These are phyloP conservation scores for Dromiciops gliroides DNA, from an alignment of 2,113 vertebrate genomes.

Conservation along the genomic window DNA sequence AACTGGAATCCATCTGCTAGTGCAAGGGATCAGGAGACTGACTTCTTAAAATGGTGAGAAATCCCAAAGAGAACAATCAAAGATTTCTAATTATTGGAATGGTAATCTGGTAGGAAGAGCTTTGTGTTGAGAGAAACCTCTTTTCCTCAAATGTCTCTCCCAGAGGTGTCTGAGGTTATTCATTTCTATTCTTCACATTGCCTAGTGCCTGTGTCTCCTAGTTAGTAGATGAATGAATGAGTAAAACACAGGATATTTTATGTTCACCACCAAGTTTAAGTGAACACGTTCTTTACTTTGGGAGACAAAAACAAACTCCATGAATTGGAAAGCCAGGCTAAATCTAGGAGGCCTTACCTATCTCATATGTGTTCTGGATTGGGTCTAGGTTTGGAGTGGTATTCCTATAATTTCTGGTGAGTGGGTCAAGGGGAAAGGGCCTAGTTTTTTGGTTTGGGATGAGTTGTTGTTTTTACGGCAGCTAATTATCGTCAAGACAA, in stretches of 20 bases:
- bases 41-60: slow-evolving; percentile 63
- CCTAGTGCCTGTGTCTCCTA: neutral
- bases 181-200: neutral
- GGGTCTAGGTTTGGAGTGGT: neutral
- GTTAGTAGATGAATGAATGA: neutral
- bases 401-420: neutral
- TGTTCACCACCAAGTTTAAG: neutral
- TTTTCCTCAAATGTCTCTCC: neutral
- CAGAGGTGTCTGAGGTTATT: neutral
- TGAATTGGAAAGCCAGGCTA: neutral
- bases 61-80: slow-evolving; percentile 48
- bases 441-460: neutral
- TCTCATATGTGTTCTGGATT: neutral
- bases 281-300: neutral
- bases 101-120: slow-evolving; percentile 37
- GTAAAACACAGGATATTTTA: neutral
- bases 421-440: neutral
- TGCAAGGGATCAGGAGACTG: slow-evolving; percentile 6
- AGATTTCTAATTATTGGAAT: neutral
- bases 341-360: neutral
- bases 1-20: slow-evolving; percentile 23
- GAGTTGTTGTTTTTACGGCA: neutral
- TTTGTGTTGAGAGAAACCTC: neutral
- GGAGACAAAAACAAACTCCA: neutral
- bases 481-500: neutral